Conservation (phyloP, 2,113 vertebrate species). For the Paracanthobrama guichenoti region DNA sequence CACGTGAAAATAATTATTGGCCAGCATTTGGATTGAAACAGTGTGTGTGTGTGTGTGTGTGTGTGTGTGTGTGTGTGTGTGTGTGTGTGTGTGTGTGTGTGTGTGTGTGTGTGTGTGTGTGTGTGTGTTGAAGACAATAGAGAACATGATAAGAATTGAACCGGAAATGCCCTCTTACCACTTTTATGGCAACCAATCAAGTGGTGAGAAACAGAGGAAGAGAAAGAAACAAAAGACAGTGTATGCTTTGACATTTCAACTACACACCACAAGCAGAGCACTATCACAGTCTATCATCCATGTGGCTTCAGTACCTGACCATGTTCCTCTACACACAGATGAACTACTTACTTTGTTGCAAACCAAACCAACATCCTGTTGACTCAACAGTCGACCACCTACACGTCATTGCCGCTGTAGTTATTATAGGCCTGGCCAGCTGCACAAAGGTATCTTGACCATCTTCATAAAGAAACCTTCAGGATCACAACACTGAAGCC, state of each 20-base stretch:
- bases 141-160: constrained; percentile 3
- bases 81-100: neutral
- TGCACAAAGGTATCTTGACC: neutral
- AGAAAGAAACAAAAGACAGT: constrained; percentile 22
- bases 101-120: neutral
- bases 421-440: neutral
- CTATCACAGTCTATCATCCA: neutral
- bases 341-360: neutral
- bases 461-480: neutral
- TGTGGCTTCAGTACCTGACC: constrained; percentile 17
- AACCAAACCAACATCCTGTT: constrained; percentile 34
- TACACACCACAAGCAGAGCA: neutral
- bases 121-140: neutral
- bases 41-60: neutral
- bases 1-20: too few species aligned
- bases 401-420: neutral
- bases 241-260: neutral
- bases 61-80: neutral
- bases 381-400: constrained; percentile 23
- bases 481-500: neutral
- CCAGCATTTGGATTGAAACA: too few species aligned
- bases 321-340: neutral
- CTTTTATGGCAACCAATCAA: neutral
- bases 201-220: constrained; percentile 30
- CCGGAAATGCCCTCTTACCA: constrained; percentile 23